Evolutionary conservation across 1,140 invertebrate genomes (phyloP), one percentile per base, ranked within the genome.

Genomic region (Arctopsyche grandis): DNA sequence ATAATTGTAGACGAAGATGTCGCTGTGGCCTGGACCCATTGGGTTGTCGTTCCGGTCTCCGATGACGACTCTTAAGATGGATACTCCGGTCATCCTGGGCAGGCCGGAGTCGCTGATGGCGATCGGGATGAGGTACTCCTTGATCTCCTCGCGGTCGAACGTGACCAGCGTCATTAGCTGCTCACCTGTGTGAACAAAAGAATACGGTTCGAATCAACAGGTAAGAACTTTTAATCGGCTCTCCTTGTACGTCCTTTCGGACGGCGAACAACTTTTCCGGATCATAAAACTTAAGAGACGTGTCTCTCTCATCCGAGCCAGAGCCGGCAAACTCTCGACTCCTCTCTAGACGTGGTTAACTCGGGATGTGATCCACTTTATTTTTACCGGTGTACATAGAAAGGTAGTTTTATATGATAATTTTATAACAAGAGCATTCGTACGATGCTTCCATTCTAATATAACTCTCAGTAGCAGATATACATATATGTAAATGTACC

Each of bases 1-100:
- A 84, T 96, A 98, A 85, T 97, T 97, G 85, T 98, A 98, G 0
- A 98, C 94, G 84, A 96, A 94, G 83, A 98, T 97, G 70, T 92
- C 91, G 83, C 96, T 97, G 5, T 91, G 90, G 0, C 97, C 97
- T 60, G 0, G 88, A 87, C n/a, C n/a, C 93, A 97, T 98, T 0
- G 89, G 85, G 86, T 97, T 97, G 84, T 98, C 97, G 85, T 98
- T 98, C 56, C 91, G 89, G 86, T 98, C 97, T 0, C 95, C 96
- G 79, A 99, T 97, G 10, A 96, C 93, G 0, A 99, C 92, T 46
- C 91, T 93, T 0, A 97, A 87, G 1, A 91, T 93, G 58, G 94
- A 96, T 0, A 93, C 93, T 0, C 92, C 93, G 0, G 92, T 94
- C 86, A 92, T 86, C 9, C 89, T 85, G 0, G 94, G 94, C 4